Base-by-base conservation (phyloP, 2,797 vertebrate species). In the Tiaroga cobitis region DNA sequence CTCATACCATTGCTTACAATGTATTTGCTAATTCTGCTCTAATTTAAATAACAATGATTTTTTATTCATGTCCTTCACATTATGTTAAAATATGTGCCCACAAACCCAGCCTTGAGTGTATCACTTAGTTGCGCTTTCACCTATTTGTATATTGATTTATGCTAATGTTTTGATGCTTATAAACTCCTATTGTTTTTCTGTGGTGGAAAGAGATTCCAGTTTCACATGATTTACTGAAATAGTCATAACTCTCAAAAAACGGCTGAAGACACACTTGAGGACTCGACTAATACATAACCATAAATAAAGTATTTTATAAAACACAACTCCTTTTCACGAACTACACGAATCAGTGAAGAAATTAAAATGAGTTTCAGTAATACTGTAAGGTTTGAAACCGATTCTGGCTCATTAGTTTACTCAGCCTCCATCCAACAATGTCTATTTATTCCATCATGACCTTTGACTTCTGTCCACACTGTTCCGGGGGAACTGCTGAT, bases 381-480 rank as follows among this genome's bases (percentile, higher is more conserved):
- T 8, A 49, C 46, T 49, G 15, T 16, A 5, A 21, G 9, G 32
- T 34, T 34, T 61, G n/a, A 61, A 61, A 26, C 41, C 16, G 26
- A 32, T 54, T 32, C 29, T 7, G 49, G 18, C 72, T 75, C 19
- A 24, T 8, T 56, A 49, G 19, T 56, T 75, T 56, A 82, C 34
- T 16, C 69, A 26, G 4, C 46, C 69, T 54, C 76, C 65, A 24
- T 56, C 61, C 73, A 11, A 49, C 39, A 13, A 69, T 67, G 65
- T 87, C 86, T 83, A 86, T 91, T 91, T 91, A 80, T 84, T 89
- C 65, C 67, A 56, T 24, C 4, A 46, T 86, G 83, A 87, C 87
- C 84, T 83, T 51, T 75, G 63, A 78, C 84, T 39, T 73, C 67
- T 63, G 67, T 46, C 37, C 3, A 8, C 56, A 19, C 21, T 65